phyloP scores from a whole-genome alignment of 2,888 invertebrate genomes.

The Chrysolina oricalcia region DNA sequence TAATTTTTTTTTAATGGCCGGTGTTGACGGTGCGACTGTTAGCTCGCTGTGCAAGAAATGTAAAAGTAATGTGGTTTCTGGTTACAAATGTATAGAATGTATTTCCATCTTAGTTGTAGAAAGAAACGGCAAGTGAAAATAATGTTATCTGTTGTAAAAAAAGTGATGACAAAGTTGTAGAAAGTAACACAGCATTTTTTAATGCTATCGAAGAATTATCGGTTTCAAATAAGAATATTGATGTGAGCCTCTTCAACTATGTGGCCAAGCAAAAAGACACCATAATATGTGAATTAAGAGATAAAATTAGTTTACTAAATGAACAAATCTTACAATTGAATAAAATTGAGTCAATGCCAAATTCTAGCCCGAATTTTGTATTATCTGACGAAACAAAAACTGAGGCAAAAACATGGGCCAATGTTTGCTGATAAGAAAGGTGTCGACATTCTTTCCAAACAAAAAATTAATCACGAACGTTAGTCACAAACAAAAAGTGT shows the following conservation, averaged over 20 bases:
- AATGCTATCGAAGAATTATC: background rate
- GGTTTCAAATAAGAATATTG: background rate
- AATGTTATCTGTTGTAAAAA: slow-evolving; percentile 4
- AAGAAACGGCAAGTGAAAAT: slow-evolving; percentile 3
- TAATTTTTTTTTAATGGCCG: no score
- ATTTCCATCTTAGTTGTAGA: slow-evolving; percentile 1
- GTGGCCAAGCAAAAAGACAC: background rate
- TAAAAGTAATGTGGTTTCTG: no score
- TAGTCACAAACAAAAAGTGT: background rate
- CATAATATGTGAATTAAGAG: no score
- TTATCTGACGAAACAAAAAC: no score
- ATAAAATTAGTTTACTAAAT: no score
- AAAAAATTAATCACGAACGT: background rate
- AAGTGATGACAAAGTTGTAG: background rate
- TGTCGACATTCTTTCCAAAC: background rate
- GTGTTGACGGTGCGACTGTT: no score
- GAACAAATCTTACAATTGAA: no score
- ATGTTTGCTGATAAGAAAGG: background rate
- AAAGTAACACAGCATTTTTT: background rate
- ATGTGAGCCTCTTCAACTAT: background rate
- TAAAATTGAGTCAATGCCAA: no score
- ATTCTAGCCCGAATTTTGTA: no score
- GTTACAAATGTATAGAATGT: background rate
- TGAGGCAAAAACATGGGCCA: no score
- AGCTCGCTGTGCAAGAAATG: no score